A percentile compares a stretch with the other conserved stretches of the same genome.
phyloP scores from a whole-genome alignment of 2,113 vertebrate genomes.

The Myrmophylax atrothorax region DNA sequence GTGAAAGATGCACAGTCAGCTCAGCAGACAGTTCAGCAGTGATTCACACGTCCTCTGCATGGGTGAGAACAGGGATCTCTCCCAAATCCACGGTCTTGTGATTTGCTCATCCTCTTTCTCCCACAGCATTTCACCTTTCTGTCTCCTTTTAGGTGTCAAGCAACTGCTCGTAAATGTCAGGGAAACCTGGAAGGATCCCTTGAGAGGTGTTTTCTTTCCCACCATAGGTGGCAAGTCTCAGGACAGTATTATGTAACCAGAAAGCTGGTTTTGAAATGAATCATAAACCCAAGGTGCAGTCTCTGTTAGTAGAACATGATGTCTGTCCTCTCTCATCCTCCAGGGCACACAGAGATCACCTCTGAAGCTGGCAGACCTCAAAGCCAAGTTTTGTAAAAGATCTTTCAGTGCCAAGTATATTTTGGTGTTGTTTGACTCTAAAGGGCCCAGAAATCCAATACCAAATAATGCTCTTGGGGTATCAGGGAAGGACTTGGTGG shows the following conservation, averaged over 20 bases:
- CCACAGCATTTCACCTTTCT: neutral
- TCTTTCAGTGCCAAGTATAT: neutral
- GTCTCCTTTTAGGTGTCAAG: neutral
- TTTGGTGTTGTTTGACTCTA: neutral
- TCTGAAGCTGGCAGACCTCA: neutral
- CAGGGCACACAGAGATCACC: neutral
- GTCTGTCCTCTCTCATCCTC: neutral
- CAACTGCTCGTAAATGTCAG: neutral
- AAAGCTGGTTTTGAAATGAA: neutral
- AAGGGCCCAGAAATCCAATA: neutral
- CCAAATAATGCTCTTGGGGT: fast-evolving
- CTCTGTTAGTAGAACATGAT: neutral
- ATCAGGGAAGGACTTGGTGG: neutral
- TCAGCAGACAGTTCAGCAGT: neutral
- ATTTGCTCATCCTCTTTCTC: neutral
- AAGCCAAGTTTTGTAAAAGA: neutral
- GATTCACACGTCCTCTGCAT: neutral
- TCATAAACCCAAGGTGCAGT: neutral
- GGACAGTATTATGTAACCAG: neutral
- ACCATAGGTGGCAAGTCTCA: neutral
- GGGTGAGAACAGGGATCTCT: neutral
- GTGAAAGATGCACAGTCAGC: conserved; percentile 31
- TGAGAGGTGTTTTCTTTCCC: neutral
- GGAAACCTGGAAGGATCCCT: neutral
- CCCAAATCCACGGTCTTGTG: neutral